These are phyloP conservation scores for Eupeodes latifasciatus DNA, from an alignment of 2,888 invertebrate species.

Conservation along the genomic window DNA sequence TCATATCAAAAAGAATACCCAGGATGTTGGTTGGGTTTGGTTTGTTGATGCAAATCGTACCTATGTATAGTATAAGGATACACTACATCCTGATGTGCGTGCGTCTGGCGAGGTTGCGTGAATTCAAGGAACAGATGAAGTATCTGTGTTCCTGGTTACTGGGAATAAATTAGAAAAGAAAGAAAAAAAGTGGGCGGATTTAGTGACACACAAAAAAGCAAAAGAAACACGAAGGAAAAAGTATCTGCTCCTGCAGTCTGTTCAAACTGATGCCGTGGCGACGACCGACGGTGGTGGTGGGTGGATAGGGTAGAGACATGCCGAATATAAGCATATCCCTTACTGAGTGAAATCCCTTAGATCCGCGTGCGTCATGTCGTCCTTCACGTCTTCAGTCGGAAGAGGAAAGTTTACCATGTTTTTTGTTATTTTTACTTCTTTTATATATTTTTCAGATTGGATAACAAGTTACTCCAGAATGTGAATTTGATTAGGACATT, in stretches of 20 bases:
- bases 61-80: neutral
- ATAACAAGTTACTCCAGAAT: conserved; percentile 84
- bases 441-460: conserved; percentile 79
- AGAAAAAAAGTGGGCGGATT: conserved; percentile 82
- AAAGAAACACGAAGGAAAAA: conserved; percentile 46
- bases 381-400: neutral
- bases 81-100: conserved; percentile 52
- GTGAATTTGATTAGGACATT: conserved; percentile 84
- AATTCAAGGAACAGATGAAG: conserved; percentile 44
- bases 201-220: conserved; percentile 73
- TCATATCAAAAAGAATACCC: neutral
- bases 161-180: conserved; percentile 82
- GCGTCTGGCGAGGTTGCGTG: conserved; percentile 57
- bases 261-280: neutral
- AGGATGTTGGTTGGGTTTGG: conserved; percentile 30
- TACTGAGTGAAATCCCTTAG: conserved; percentile 54
- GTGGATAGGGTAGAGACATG: conserved; percentile 43
- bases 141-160: conserved; percentile 78
- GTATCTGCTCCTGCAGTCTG: conserved; percentile 46
- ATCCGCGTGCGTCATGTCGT: conserved; percentile 7
- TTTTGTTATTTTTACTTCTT: neutral
- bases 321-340: conserved; percentile 10
- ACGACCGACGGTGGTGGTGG: neutral
- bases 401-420: conserved; percentile 66
- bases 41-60: conserved; percentile 13